These are phyloP conservation scores for Amia ocellicauda DNA, from an alignment of 2,113 vertebrate genomes.

Conservation along the genomic window DNA sequence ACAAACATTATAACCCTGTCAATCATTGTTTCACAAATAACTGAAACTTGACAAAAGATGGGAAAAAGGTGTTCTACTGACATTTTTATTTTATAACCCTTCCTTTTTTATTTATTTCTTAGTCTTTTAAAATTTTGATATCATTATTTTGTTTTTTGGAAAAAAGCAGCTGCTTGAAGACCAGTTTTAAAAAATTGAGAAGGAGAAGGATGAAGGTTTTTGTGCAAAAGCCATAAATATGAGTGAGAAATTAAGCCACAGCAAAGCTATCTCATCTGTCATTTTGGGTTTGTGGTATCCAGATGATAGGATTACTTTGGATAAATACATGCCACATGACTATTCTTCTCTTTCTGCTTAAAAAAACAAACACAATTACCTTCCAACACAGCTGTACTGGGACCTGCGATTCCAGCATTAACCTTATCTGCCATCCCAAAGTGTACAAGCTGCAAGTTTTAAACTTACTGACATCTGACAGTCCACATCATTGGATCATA, in stretches of 20 bases:
- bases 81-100: too few relatives aligned
- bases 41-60: too few relatives aligned
- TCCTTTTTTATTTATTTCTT: too few relatives aligned
- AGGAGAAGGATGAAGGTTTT: slow-evolving; percentile 20
- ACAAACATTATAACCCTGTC: too few relatives aligned
- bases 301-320: slow-evolving; percentile 32
- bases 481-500: background rate
- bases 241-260: slow-evolving; percentile 15
- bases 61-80: too few relatives aligned
- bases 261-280: slow-evolving; percentile 31
- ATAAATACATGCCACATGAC: slow-evolving; percentile 25
- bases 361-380: slow-evolving; percentile 10
- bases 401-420: slow-evolving; percentile 4
- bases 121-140: too few relatives aligned
- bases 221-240: slow-evolving; percentile 24
- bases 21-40: too few relatives aligned
- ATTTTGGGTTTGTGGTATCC: slow-evolving; percentile 30
- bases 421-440: background rate
- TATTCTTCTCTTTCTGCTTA: slow-evolving; percentile 24
- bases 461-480: background rate
- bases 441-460: background rate
- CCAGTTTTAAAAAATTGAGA: background rate
- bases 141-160: too few relatives aligned
- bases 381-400: slow-evolving; percentile 14
- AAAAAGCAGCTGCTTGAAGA: slow-evolving; percentile 1